Evolutionary conservation across 2,113 vertebrate genomes (phyloP), one percentile per base, ranked within the genome.

Genomic region (Osmerus mordax): DNA sequence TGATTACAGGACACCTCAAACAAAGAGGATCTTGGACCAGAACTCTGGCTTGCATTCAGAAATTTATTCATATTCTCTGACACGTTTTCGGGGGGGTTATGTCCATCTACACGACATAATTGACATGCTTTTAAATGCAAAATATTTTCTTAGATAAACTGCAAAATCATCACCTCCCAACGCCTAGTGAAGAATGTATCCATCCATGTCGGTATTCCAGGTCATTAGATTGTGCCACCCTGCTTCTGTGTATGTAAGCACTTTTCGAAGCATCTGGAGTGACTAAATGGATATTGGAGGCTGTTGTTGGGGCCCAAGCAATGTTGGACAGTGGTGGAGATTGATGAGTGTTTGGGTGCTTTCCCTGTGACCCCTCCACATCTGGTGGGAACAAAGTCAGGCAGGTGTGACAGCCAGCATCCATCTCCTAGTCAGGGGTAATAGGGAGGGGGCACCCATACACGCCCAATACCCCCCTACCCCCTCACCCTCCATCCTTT

Each of bases 271-370:
- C 80, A 81, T 86, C 86, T 85, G 83, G 81, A 87, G 83, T 69
- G n/a, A 79, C 89, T 91, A 90, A 92, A 89, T 89, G 87, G 89
- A 88, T 89, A 88, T 90, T 87, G 87, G 89, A 85, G 76, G 77
- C 84, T 83, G 79, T 77, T 78, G 76, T 68, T 56, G 78, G 69
- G 85, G 69, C 83, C 41, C 76, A 83, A 83, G 80, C 75, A 82
- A 82, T 81, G 81, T 84, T 88, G 89, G 90, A 87, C 89, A 85
- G 76, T 82, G 82, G 81, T 88, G 75, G 88, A 92, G 91, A 92
- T 91, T 92, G 91, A 92, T 92, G 91, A 90, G 86, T 86, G 86
- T 91, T 90, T 91, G 89, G 88, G 84, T 69, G 82, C 88, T 90
- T 88, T 90, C 82, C 83, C 84, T 41, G 79, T 83, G 89, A 91